phyloP scores from a whole-genome alignment of 2,797 vertebrate genomes.

The Lerista edwardsae region DNA sequence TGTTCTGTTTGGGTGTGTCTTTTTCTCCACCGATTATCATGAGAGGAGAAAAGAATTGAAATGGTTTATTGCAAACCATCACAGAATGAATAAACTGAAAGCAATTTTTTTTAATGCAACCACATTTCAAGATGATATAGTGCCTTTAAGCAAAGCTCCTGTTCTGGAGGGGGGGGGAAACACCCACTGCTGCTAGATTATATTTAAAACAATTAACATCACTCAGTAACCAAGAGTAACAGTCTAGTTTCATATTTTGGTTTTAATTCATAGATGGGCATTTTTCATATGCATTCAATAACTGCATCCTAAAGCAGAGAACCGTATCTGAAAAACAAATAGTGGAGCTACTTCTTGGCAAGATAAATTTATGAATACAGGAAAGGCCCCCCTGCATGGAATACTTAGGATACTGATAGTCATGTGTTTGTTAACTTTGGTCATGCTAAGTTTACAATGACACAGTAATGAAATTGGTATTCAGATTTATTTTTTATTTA shows the following conservation, averaged over 20 bases:
- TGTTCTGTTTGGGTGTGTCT: constrained; percentile 8
- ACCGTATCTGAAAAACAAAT: no score
- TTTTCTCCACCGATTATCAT: not conserved
- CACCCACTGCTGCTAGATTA: not conserved
- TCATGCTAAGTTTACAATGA: not conserved
- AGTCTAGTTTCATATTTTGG: not conserved
- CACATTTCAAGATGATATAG: not conserved
- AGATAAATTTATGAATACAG: not conserved
- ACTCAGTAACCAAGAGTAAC: not conserved
- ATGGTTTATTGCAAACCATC: not conserved
- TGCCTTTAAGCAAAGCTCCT: constrained; percentile 17
- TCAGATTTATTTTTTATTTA: no score
- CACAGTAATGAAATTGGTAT: not conserved
- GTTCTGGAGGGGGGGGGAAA: not conserved
- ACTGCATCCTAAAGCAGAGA: constrained; percentile 14
- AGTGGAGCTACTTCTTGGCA: not conserved
- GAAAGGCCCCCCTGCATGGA: not conserved
- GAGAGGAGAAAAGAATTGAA: not conserved
- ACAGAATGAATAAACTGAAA: not conserved
- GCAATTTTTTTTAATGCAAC: not conserved
- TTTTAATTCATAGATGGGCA: not conserved
- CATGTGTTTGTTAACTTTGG: not conserved
- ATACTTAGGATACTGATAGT: not conserved
- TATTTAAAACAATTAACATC: fast-evolving
- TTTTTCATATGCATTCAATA: not conserved